Evolutionary conservation across 2,113 vertebrate genomes (phyloP).

Genomic region (Ciconia boyciana): DNA sequence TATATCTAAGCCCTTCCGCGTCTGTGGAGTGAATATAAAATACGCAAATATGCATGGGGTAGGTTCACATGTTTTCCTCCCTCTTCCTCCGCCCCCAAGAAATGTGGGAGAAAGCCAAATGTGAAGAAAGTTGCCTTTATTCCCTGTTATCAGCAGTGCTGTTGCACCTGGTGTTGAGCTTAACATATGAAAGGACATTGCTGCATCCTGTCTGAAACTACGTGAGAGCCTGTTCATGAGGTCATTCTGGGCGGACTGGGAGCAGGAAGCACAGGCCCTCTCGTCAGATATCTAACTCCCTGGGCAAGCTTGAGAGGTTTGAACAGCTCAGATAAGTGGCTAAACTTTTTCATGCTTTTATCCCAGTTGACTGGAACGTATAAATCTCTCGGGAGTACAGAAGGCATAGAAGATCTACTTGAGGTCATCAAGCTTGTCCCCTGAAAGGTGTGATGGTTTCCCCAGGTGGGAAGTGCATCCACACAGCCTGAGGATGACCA

Average conservation of each 20-base stretch:
- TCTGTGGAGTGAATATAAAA: background rate
- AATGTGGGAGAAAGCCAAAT: background rate
- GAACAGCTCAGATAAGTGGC: background rate
- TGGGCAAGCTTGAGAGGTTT: background rate
- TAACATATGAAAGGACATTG: background rate
- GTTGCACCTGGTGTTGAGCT: constrained; percentile 6
- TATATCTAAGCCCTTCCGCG: fast-evolving
- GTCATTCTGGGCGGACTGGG: background rate
- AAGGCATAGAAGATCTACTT: background rate
- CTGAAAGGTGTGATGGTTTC: background rate
- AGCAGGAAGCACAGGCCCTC: background rate
- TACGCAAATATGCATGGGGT: background rate
- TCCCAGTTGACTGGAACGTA: background rate
- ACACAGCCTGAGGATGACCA: background rate
- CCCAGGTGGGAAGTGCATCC: background rate
- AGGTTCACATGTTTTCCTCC: background rate
- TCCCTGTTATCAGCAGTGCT: background rate
- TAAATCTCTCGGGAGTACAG: background rate
- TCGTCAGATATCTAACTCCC: background rate
- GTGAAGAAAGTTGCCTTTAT: constrained; percentile 20
- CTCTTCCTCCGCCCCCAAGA: background rate
- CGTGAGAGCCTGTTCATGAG: background rate
- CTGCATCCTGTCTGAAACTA: background rate
- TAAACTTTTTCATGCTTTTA: background rate
- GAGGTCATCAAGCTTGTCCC: background rate